Conservation (phyloP, 2,113 vertebrate genomes). For the Anolis carolinensis region DNA sequence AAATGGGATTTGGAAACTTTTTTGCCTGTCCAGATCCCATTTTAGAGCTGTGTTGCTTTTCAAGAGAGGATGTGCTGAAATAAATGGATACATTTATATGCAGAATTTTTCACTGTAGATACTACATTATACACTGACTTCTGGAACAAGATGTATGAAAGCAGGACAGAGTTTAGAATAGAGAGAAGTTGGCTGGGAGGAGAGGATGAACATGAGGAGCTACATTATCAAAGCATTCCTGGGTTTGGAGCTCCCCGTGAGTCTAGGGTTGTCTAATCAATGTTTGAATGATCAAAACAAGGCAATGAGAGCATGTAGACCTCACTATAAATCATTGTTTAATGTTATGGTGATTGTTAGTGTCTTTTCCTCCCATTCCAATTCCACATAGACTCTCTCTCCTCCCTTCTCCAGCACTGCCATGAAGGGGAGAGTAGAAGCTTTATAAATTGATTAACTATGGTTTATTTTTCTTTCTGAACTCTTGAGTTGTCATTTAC, state of each 20-base stretch:
- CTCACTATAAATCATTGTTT: background rate
- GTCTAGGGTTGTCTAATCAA: no score
- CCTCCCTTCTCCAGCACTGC: no score
- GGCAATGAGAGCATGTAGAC: background rate
- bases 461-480: background rate
- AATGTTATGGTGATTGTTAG: background rate
- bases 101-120: background rate
- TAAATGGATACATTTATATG: background rate
- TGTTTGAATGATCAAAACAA: background rate
- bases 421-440: background rate
- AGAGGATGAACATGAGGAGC: background rate
- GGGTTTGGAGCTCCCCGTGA: background rate
- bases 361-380: no score
- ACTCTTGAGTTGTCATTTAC: background rate
- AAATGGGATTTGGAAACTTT: no score
- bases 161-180: background rate
- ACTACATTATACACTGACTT: background rate
- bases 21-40: no score
- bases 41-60: background rate
- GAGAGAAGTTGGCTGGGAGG: background rate
- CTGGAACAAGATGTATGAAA: background rate
- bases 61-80: background rate
- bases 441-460: background rate
- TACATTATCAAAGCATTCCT: background rate
- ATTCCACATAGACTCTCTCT: no score